Conservation (phyloP, 2,113 vertebrate species). For the Platycercus adscitus region DNA sequence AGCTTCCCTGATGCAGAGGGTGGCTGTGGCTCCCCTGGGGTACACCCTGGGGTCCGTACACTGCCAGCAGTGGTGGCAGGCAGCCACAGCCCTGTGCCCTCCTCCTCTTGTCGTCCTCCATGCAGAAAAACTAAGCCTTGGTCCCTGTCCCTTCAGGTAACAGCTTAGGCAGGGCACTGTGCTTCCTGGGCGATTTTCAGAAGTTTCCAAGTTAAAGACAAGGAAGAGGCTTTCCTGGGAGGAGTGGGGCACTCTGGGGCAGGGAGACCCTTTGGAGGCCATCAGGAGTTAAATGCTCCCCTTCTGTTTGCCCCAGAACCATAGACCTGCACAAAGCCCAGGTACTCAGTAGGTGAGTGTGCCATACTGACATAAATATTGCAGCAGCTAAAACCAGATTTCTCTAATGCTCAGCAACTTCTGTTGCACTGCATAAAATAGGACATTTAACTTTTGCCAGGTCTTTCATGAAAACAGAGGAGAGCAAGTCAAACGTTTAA, state of each 20-base stretch:
- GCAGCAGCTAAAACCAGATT: neutral
- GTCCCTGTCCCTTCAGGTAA: neutral
- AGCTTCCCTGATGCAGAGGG: neutral
- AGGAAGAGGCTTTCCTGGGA: neutral
- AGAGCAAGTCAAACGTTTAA: neutral
- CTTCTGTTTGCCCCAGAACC: neutral
- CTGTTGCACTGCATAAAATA: neutral
- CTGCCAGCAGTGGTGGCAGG: neutral
- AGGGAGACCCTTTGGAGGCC: neutral
- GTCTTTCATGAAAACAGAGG: neutral
- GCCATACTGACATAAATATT: neutral
- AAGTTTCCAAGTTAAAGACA: neutral
- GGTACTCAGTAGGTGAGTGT: neutral
- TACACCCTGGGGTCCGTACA: accelerated
- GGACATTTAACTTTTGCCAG: constrained; percentile 34
- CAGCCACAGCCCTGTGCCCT: neutral
- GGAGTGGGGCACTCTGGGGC: neutral
- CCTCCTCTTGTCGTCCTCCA: neutral
- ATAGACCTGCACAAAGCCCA: neutral
- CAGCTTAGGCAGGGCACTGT: neutral
- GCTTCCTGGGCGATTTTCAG: neutral
- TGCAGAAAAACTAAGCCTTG: accelerated
- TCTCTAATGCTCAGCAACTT: neutral
- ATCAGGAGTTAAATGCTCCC: neutral
- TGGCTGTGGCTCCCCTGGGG: neutral